phyloP scores from a whole-genome alignment of 2,888 invertebrate species.

The Metopia argyrocephala region DNA sequence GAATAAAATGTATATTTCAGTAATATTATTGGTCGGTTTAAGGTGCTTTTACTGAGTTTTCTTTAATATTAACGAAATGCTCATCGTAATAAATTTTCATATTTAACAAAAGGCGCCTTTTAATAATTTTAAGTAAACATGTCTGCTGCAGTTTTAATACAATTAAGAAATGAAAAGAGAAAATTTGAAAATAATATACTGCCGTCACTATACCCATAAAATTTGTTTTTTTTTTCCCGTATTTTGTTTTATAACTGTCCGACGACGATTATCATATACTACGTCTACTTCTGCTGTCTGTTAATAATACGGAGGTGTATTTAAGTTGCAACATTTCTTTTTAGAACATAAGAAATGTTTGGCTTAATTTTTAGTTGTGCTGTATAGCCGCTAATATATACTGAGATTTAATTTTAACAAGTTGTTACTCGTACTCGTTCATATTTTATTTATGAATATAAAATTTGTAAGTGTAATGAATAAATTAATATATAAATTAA shows the following conservation, averaged over 20 bases:
- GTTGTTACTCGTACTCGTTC: too few relatives aligned
- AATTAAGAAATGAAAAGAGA: slow-evolving; percentile 49
- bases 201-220: slow-evolving; percentile 53
- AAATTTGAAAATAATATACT: slow-evolving; percentile 41
- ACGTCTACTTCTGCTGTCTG: slow-evolving; percentile 27
- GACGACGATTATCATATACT: slow-evolving; percentile 41
- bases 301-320: slow-evolving; percentile 56
- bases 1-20: slow-evolving; percentile 49
- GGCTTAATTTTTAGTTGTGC: slow-evolving; percentile 48
- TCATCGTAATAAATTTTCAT: slow-evolving; percentile 39
- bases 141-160: slow-evolving; percentile 54
- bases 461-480: too few relatives aligned
- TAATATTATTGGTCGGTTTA: slow-evolving; percentile 27
- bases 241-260: background rate
- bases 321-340: slow-evolving; percentile 35
- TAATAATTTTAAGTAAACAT: slow-evolving; percentile 58
- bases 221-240: slow-evolving; percentile 42
- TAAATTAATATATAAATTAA: too few relatives aligned
- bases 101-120: slow-evolving; percentile 60
- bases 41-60: slow-evolving; percentile 44
- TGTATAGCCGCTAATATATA: too few relatives aligned
- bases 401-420: slow-evolving; percentile 24
- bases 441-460: too few relatives aligned
- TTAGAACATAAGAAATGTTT: background rate
- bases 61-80: slow-evolving; percentile 26